Percentiles rank a stretch among this genome's conserved stretches.
Conservation (phyloP, 2,888 invertebrate species). For the Ophraella communa region DNA sequence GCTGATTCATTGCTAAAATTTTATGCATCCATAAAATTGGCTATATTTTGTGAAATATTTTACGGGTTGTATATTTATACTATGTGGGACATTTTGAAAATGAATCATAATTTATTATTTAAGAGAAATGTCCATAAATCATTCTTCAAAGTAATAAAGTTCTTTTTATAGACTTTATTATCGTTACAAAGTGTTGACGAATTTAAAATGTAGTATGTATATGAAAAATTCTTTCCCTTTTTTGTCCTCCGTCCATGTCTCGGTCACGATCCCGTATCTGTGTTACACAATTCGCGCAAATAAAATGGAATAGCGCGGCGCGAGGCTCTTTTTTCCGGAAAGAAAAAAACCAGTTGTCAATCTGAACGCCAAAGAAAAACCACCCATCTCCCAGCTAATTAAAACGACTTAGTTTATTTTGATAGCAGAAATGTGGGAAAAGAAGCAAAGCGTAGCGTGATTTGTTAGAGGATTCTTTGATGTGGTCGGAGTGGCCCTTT, state of each 20-base stretch:
- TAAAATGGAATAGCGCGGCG: conserved; percentile 22
- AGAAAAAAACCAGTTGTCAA: conserved; percentile 28
- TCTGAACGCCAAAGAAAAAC: conserved; percentile 13
- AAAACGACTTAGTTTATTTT: conserved; percentile 20
- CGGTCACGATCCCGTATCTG: not conserved
- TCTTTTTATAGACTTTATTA: too few species aligned
- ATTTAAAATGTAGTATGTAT: too few species aligned
- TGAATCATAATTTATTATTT: too few species aligned
- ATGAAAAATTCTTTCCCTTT: not conserved
- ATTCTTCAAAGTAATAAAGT: too few species aligned
- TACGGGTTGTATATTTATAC: too few species aligned
- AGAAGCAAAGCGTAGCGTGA: not conserved
- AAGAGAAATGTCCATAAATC: too few species aligned
- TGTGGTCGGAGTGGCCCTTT: not conserved
- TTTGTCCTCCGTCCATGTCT: not conserved
- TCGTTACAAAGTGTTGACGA: too few species aligned
- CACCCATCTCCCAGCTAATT: conserved; percentile 9
- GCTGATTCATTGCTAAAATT: too few species aligned
- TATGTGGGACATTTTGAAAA: too few species aligned
- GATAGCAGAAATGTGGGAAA: conserved; percentile 10
- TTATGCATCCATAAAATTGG: too few species aligned
- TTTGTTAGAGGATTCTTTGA: conserved; percentile 8
- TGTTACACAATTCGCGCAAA: conserved; percentile 30
- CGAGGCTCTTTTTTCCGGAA: conserved; percentile 8
- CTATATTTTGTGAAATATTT: too few species aligned